Evolutionary conservation across 1,140 invertebrate species (phyloP), one percentile per base, ranked within the genome.

Genomic region (Pseudomyrmex flavicornis): DNA sequence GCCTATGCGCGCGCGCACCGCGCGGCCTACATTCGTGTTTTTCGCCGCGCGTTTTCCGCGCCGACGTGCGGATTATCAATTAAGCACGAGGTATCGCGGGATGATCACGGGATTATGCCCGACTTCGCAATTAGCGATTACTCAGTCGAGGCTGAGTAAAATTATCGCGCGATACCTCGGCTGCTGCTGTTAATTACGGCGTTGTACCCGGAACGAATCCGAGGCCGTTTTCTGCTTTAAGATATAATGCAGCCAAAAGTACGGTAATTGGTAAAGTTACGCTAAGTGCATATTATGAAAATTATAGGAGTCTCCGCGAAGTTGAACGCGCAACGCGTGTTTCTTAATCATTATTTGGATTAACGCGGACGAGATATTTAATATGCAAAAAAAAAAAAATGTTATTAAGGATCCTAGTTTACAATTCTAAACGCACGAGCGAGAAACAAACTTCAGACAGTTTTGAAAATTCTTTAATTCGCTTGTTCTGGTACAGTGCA

Each of bases 111-210:
- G 62, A 68, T 77, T 77, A 77, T 77, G 48, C 74, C 50, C 74
- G 62, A 77, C 68, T 77, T 77, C 26, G 62, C 62, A 85, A 85
- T 85, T 84, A 68, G 74, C 70, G 70, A 68, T 62, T 62, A 59
- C 17, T 52, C 48, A 54, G 82, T 35, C 56, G 13, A 20, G 15
- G 35, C 22, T 35, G 35, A 63, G 54, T 61, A 48, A 68, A 75
- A 69, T 73, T 52, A 66, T 58, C 54, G 35, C 63, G 26, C 48
- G 82, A 77, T 77, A 13, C 62, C 62, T 56, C 61, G 74, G 74
- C 48, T 35, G 35, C 5, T n/a, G 74, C 62, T 77, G 50, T 77
- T 77, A 77, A 77, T 77, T 77, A 77, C 20, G 4, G n/a, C 17
- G 62, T 77, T 66, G 9, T 77, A 77, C 26, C 48, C 48, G 48